phyloP scores from a whole-genome alignment of 64 coral and sea anemone genomes.

The Montipora foliosa region DNA sequence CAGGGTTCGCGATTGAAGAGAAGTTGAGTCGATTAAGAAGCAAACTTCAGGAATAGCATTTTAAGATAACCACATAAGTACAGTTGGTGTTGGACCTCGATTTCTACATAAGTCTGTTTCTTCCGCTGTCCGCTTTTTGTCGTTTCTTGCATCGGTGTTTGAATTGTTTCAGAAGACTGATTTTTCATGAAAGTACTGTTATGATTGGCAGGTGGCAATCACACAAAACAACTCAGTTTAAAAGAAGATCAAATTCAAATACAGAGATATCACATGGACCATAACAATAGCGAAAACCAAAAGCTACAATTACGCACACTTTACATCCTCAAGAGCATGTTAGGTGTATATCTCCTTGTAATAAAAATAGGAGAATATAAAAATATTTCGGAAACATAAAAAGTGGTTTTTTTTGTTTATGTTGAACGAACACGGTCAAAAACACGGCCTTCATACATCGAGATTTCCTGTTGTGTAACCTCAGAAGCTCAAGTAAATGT shows the following conservation, averaged over 20 bases:
- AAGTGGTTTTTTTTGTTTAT: too few species aligned
- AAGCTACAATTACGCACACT: too few species aligned
- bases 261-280: background rate
- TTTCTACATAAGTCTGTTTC: background rate
- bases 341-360: too few species aligned
- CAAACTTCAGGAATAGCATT: background rate
- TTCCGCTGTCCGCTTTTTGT: background rate
- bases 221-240: background rate
- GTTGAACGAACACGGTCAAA: too few species aligned
- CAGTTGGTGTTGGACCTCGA: background rate
- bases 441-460: too few species aligned
- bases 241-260: background rate
- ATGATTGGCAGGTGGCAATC: conserved; percentile 18
- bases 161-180: conserved; percentile 2
- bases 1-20: background rate
- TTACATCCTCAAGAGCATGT: too few species aligned
- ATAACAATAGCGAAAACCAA: background rate
- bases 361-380: too few species aligned
- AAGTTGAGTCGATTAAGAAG: background rate
- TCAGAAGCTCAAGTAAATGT: too few species aligned
- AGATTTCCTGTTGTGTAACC: too few species aligned
- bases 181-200: background rate
- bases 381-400: too few species aligned
- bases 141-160: background rate
- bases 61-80: background rate